These are phyloP conservation scores for Picus viridis DNA, from an alignment of 2,797 vertebrate species.

Conservation along the genomic window DNA sequence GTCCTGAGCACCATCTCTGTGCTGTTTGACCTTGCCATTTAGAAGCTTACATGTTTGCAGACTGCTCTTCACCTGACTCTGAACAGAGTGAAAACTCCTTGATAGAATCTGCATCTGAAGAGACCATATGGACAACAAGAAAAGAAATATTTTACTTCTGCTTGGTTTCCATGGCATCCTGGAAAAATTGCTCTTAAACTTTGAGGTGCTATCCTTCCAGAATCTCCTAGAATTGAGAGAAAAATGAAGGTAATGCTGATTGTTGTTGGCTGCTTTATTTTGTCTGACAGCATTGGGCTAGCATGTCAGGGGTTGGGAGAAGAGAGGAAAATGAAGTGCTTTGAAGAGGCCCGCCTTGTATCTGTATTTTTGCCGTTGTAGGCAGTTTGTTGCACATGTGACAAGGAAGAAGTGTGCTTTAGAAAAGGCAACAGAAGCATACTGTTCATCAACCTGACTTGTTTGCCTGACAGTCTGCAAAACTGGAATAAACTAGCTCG, in stretches of 20 bases:
- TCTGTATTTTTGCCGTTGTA: not conserved
- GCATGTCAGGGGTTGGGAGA: not conserved
- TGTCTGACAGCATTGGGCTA: not conserved
- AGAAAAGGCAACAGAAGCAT: not conserved
- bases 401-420: not conserved
- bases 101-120: not conserved
- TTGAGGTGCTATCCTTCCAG: not conserved
- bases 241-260: not conserved
- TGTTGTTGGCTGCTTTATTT: not conserved
- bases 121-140: not conserved
- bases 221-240: not conserved
- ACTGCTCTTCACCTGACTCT: not conserved
- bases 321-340: not conserved
- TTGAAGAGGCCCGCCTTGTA: not conserved
- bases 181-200: not conserved
- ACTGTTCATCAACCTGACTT: not conserved
- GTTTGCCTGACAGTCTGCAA: not conserved
- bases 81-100: not conserved
- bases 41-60: not conserved
- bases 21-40: not conserved
- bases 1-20: not conserved
- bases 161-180: slow-evolving; percentile 10
- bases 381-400: not conserved
- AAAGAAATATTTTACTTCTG: not conserved
- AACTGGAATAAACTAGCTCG: not conserved